Evolutionary conservation across 2,113 vertebrate species (phyloP).

Genomic region (Peromyscus leucopus): DNA sequence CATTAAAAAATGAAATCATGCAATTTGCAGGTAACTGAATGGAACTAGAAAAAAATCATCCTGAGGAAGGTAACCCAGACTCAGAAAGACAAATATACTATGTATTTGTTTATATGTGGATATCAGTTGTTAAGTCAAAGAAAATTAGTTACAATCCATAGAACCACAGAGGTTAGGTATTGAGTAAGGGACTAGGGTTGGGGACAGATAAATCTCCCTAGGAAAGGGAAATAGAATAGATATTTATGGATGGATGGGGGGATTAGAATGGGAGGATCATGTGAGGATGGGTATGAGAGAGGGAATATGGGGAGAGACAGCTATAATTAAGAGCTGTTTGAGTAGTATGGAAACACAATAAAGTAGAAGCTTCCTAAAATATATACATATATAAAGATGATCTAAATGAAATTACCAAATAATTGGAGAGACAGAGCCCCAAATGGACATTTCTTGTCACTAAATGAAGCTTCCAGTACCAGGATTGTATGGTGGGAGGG

Average conservation of each 20-base stretch:
- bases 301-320: too few species aligned
- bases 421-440: too few species aligned
- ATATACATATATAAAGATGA: too few species aligned
- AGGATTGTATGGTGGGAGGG: too few species aligned
- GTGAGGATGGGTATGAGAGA: too few species aligned
- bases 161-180: background rate
- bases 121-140: background rate
- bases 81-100: background rate
- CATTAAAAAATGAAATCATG: background rate
- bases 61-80: background rate
- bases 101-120: background rate
- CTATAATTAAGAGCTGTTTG: too few species aligned
- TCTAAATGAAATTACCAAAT: too few species aligned
- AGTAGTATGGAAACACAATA: too few species aligned
- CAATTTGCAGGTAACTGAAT: background rate
- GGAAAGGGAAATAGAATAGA: background rate
- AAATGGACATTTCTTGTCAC: too few species aligned
- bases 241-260: background rate
- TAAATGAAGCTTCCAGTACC: too few species aligned
- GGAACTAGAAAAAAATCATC: background rate
- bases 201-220: background rate
- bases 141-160: background rate
- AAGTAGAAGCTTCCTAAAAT: too few species aligned
- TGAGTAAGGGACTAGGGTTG: background rate
- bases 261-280: background rate